Base-by-base conservation (phyloP, 2,888 invertebrate genomes). In the Amphiduros pacificus region DNA sequence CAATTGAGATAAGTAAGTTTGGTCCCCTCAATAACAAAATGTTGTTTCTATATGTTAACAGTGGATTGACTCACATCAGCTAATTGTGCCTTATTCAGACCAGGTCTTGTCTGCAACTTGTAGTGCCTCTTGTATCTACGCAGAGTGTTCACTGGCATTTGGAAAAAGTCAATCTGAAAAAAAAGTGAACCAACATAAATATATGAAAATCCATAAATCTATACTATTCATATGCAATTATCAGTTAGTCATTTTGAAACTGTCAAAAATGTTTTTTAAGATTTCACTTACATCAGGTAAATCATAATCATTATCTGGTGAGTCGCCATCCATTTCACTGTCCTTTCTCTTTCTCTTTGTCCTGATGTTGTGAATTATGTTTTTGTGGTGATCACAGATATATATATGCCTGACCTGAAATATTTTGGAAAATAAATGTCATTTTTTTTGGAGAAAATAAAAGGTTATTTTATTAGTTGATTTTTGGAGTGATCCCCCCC, bases 371-470 rank as follows among this genome's bases (percentile, higher is more conserved):
- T 96, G 96, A 73, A 97, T 97, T 78, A 95, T 91, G 80, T 90
- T 90, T 84, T 97, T 97, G 84, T 97, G 97, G 78, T 90, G 90
- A 81, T 97, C 97, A 84, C 97, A 97, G 76, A 97, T 97, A 82
- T 97, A 96, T 74, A 92, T 93, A 81, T 97, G 96, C 73, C 91
- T 88, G 41, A 93, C 94, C 94, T 94, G 83, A 0, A 79, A 73
- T 50, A 32, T 24, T 14, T 36, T 24, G 61, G 49, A 31, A 14
- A 28, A n/a, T 31, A 31, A 31, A 60, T 20, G 26, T 36, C 14
- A n/a, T n/a, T n/a, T n/a, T n/a, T n/a, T n/a, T n/a, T n/a, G n/a
- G n/a, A n/a, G 31, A 6, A 28, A 20, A 55, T 24, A 11, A 24
- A 57, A 32, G 53, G 24, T 54, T 24, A 9, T 54, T 31, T 51